Base-by-base conservation (phyloP, 1,140 invertebrate genomes). In the Drosophila asahinai region DNA sequence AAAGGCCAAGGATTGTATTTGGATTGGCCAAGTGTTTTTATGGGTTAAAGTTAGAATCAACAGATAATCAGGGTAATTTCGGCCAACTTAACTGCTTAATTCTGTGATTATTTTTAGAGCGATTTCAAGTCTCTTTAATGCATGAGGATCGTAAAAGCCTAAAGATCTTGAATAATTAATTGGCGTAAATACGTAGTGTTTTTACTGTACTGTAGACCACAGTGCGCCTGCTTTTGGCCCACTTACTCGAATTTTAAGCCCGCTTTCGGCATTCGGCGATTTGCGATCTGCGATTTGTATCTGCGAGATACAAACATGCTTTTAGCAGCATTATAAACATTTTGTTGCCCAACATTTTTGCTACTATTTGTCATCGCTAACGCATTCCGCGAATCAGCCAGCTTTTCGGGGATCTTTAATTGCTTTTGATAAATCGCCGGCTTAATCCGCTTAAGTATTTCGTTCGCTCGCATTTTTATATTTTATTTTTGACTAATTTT, bases 301-400 rank as follows among this genome's bases (percentile, higher is more conserved):
- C 86, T 81, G 70, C 51, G 52, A 72, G 74, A 90, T 86, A 89
- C 78, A 81, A 80, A 86, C 86, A 90, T 80, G 86, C 86, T 89
- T 89, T 90, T 90, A 90, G 86, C 84, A 89, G 86, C 86, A 84
- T 90, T 89, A 89, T 89, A 89, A 90, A 89, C 78, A 89, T 89
- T 89, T 89, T 90, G 84, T 90, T 72, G 70, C 80, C 77, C 74
- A 90, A 89, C 86, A 90, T 89, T 89, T 89, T 89, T 90, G 86
- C 86, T 86, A 89, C 86, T 90, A 89, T 89, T 89, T 89, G 86
- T 89, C 86, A 89, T 89, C 86, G 70, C 62, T 72, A 59, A 67
- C 73, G 81, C 86, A 89, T 89, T 86, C 86, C 86, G 61, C 86
- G 86, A 89, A 89, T 68, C 62, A 57, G 54, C 72, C 64, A 77